These are phyloP conservation scores for Cantharis rustica DNA, from an alignment of 2,888 invertebrate species.

Conservation along the genomic window DNA sequence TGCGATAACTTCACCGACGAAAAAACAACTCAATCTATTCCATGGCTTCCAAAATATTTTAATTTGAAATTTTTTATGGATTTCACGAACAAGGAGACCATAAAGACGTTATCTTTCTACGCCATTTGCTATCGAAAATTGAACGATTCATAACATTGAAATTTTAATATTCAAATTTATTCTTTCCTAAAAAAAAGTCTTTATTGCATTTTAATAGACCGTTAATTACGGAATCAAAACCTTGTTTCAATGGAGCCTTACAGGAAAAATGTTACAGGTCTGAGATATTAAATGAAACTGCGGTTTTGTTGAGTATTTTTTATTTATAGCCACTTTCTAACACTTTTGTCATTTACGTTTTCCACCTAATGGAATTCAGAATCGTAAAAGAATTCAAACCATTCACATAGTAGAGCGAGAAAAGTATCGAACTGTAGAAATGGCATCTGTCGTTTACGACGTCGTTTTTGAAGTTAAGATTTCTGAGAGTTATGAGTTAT, in stretches of 20 bases:
- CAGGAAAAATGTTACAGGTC: background rate
- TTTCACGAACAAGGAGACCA: background rate
- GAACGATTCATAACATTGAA: background rate
- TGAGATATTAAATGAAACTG: background rate
- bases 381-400: slow-evolving; percentile 6
- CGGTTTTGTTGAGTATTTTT: slow-evolving; percentile 2
- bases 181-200: background rate
- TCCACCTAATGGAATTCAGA: slow-evolving; percentile 8
- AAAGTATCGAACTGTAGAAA: slow-evolving; percentile 5
- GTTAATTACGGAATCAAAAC: background rate
- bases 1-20: background rate
- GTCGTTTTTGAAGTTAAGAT: slow-evolving; percentile 10
- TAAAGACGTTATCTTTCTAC: background rate
- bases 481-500: slow-evolving; percentile 9
- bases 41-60: background rate
- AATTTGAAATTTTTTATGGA: background rate
- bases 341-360: slow-evolving; percentile 6
- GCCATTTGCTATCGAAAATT: background rate
- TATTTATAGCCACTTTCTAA: slow-evolving; percentile 7
- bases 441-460: slow-evolving; percentile 19
- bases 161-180: background rate
- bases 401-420: background rate
- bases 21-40: background rate
- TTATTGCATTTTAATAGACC: no score
- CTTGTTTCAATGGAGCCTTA: background rate